Evolutionary conservation across 2,797 vertebrate genomes (phyloP).

Genomic region (Champsocephalus gunnari): DNA sequence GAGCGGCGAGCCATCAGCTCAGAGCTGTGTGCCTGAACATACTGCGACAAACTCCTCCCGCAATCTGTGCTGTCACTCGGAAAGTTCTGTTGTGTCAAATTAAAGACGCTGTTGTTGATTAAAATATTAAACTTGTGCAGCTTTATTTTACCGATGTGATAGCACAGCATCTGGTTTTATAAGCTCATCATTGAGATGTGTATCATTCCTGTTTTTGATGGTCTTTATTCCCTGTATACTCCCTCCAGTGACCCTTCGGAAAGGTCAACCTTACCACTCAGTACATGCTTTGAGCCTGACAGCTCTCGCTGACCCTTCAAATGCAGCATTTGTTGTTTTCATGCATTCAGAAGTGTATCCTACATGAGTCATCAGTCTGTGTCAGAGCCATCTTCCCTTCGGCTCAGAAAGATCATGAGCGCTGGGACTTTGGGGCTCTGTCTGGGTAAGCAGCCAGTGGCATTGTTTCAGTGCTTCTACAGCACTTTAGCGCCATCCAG

Average conservation of each 20-base stretch:
- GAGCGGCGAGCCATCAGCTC: conserved; percentile 44
- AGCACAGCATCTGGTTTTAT: conserved; percentile 26
- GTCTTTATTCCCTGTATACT: background rate
- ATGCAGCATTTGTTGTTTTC: conserved; percentile 45
- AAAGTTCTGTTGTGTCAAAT: conserved; percentile 66
- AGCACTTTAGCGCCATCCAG: conserved; percentile 66
- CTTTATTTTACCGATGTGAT: conserved; percentile 2
- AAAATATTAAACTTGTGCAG: conserved; percentile 43
- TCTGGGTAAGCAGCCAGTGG: conserved; percentile 45
- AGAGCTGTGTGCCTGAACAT: conserved; percentile 52
- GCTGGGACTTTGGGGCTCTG: conserved; percentile 60
- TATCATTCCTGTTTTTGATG: background rate
- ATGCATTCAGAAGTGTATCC: conserved; percentile 49
- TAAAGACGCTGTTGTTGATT: conserved; percentile 50
- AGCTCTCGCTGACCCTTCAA: conserved; percentile 23
- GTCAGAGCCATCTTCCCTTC: conserved; percentile 58
- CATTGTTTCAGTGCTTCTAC: background rate
- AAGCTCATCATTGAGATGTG: conserved; percentile 8
- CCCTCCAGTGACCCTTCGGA: conserved; percentile 9
- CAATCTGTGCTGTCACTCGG: conserved; percentile 71
- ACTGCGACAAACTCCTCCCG: conserved; percentile 46
- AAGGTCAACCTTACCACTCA: background rate
- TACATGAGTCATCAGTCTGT: conserved; percentile 73
- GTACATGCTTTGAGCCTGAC: background rate
- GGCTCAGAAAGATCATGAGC: conserved; percentile 74